Conservation (phyloP, 2,113 vertebrate genomes). For the Rhegmatorhina hoffmannsi region DNA sequence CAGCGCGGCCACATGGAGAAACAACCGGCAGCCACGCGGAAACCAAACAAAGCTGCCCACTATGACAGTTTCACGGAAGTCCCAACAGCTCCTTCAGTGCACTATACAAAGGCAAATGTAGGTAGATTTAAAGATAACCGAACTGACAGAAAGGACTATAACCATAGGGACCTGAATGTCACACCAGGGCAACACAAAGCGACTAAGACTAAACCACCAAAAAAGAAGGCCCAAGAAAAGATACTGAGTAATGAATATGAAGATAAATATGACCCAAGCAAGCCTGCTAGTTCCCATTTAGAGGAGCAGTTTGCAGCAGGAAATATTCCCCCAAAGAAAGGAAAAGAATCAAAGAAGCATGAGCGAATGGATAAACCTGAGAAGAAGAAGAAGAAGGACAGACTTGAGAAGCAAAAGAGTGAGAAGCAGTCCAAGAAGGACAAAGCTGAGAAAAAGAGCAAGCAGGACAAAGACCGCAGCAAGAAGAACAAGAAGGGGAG, state of each 20-base stretch:
- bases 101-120: constrained; percentile 58
- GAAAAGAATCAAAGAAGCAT: constrained; percentile 80
- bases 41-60: constrained; percentile 64
- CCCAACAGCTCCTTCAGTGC: constrained; percentile 64
- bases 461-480: constrained; percentile 82
- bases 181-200: constrained; percentile 78
- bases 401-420: constrained; percentile 75
- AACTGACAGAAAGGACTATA: constrained; percentile 81
- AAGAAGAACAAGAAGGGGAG: constrained; percentile 86
- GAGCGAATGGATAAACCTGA: constrained; percentile 79
- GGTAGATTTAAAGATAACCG: constrained; percentile 84
- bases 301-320: constrained; percentile 75
- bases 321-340: constrained; percentile 75
- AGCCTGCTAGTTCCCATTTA: constrained; percentile 71
- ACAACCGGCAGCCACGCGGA: constrained; percentile 23
- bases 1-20: constrained; percentile 53
- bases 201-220: constrained; percentile 78
- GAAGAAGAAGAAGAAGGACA: constrained; percentile 90
- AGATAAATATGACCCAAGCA: constrained; percentile 79
- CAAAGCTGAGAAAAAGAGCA: constrained; percentile 84
- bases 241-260: constrained; percentile 88
- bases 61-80: constrained; percentile 54
- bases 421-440: constrained; percentile 85
- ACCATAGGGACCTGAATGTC: constrained; percentile 66
- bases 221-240: constrained; percentile 83